phyloP scores from a whole-genome alignment of 2,113 vertebrate species.

The Petromus typicus region DNA sequence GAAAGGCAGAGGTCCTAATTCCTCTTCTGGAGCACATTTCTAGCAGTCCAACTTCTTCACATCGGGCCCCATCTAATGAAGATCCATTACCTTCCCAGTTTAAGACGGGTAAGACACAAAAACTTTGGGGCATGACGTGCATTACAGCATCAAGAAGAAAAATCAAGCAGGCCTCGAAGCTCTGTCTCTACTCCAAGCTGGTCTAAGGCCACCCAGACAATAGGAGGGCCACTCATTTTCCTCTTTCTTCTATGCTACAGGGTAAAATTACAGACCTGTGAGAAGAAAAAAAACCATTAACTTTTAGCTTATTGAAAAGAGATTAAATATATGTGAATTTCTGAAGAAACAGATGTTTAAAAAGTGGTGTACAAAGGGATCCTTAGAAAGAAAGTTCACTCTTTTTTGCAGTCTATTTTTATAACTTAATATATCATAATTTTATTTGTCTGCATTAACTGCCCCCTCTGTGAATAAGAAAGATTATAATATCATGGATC shows the following conservation, averaged over 20 bases:
- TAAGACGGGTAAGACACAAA: no score
- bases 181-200: accelerated
- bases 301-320: background rate
- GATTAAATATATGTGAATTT: background rate
- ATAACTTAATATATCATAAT: background rate
- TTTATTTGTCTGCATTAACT: background rate
- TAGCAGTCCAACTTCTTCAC: background rate
- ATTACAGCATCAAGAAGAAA: background rate
- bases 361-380: background rate
- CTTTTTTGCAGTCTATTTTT: background rate
- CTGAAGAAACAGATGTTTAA: background rate
- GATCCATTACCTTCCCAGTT: accelerated
- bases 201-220: accelerated
- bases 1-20: background rate
- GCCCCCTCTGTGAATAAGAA: background rate
- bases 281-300: background rate
- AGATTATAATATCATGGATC: background rate
- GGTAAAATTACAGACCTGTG: background rate
- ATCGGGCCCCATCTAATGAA: no score
- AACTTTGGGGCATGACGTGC: no score
- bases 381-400: background rate
- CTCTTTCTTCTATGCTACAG: background rate
- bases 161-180: accelerated
- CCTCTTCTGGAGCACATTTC: background rate
- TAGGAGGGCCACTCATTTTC: background rate